Evolutionary conservation across 2,888 invertebrate species (phyloP).

Genomic region (Pachliopta kotzebuea): DNA sequence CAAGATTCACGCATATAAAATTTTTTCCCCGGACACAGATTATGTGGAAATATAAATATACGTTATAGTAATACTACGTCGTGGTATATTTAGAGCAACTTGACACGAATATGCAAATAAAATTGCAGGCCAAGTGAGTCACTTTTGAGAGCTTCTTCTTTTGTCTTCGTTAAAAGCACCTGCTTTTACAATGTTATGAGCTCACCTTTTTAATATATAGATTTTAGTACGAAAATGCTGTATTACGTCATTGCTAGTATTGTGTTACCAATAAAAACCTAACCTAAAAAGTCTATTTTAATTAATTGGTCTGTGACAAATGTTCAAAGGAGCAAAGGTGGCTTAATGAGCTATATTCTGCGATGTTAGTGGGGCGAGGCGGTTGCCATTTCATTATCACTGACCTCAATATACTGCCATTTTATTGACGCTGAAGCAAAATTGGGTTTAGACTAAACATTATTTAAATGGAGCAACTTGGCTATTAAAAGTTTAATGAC

Average conservation of each 20-base stretch:
- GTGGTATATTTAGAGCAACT: slow-evolving; percentile 9
- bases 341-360: slow-evolving; percentile 10
- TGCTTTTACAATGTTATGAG: background rate
- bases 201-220: background rate
- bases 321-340: slow-evolving; percentile 23
- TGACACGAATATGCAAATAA: slow-evolving; percentile 17
- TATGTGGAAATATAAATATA: background rate
- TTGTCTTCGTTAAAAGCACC: slow-evolving; percentile 3
- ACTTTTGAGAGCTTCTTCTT: slow-evolving; percentile 11
- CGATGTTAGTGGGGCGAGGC: slow-evolving; percentile 26
- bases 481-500: slow-evolving; percentile 3
- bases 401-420: slow-evolving; percentile 24
- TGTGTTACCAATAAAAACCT: slow-evolving; percentile 8
- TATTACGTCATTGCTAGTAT: background rate
- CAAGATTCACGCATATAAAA: background rate
- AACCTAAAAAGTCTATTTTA: slow-evolving; percentile 19
- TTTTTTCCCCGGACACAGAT: background rate
- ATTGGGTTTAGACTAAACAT: slow-evolving; percentile 17
- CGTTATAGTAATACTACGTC: background rate
- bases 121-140: slow-evolving; percentile 10
- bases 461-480: slow-evolving; percentile 14
- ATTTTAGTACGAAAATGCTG: background rate
- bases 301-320: slow-evolving; percentile 19
- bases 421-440: slow-evolving; percentile 16
- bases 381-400: slow-evolving; percentile 30